These are phyloP conservation scores for Pterobdella sp. DNA, from an alignment of 2,888 invertebrate genomes.

Conservation along the genomic window DNA sequence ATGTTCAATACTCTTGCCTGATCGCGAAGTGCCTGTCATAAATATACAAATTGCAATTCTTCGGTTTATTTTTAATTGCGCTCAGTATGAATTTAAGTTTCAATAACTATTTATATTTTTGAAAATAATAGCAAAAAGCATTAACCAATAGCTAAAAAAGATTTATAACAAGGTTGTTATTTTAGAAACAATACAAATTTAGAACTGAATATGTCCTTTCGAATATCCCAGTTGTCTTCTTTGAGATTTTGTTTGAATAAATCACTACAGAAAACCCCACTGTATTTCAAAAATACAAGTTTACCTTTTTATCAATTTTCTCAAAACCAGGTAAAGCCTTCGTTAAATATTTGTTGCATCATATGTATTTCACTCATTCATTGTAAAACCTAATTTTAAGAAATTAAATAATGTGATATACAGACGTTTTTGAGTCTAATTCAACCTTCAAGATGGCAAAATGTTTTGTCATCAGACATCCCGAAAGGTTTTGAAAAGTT, in stretches of 20 bases:
- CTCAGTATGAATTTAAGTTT: conserved; percentile 2
- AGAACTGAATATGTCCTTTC: background rate
- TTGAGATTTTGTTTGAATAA: background rate
- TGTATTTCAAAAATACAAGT: background rate
- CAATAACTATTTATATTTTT: background rate
- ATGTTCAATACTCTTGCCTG: too few species aligned
- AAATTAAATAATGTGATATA: background rate
- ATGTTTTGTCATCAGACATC: conserved; percentile 34
- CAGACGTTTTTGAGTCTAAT: background rate
- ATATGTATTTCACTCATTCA: background rate
- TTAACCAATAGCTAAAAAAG: background rate
- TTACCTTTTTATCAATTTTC: background rate
- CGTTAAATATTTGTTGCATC: background rate
- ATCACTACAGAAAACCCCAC: background rate
- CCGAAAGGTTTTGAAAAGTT: conserved; percentile 92
- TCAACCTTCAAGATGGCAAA: background rate
- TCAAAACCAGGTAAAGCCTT: background rate
- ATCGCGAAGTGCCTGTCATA: too few species aligned
- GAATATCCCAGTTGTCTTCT: background rate
- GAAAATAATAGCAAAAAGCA: background rate
- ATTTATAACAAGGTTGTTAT: too few species aligned
- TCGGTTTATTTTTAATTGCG: background rate
- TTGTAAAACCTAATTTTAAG: background rate
- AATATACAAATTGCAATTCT: too few species aligned
- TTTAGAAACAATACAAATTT: too few species aligned